Evolutionary conservation across 53 echinoderm and acorn worm species (phyloP), one percentile per base, ranked within the genome.

Genomic region (Stichopus horrens): DNA sequence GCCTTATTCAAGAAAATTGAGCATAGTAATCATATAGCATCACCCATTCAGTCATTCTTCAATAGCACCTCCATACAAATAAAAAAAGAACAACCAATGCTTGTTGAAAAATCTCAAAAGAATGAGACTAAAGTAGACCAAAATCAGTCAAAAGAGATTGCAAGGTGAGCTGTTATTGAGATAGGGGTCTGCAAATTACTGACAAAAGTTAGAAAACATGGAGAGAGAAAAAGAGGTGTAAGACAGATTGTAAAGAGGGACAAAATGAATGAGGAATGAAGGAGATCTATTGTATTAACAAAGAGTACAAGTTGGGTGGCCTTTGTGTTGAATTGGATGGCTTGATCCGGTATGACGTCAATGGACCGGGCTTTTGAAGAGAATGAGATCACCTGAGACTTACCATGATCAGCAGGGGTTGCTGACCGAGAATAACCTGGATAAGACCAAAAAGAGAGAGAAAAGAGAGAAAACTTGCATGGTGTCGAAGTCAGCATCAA

Each of bases 391-490:
- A 56, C 37, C 57, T 81, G 81, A 81, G 57, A 58, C 56, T 53
- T 13, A 55, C 80, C 37, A 37, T 37, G 9, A 58, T 56, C 58
- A 23, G 81, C 71, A 71, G 81, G 58, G 81, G 81, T 81, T 81
- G 81, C 81, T 81, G 81, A 81, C 81, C 81, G 56, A n/a, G 21
- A 5, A n/a, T 79, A 81, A 81, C 56, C 81, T 81, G 23, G 54
- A n/a, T n/a, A 21, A 57, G 21, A 57, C 8, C 23, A 75, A 75
- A 75, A n/a, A 75, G 4, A 75, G 52, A n/a, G 52, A 75, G 75
- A 52, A 52, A 23, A 75, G 75, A 13, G 23, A 7, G 23, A 21
- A 37, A 52, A 75, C 75, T 20, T 52, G 37, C 37, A 37, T 2
- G 37, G 37, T 37, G 37, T 37, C 37, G 1, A 0, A 37, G 37